A percentile compares a stretch with the other conserved stretches of the same genome.
These are phyloP conservation scores for Trypoxylon attenuatum DNA, from an alignment of 2,888 invertebrate species.

Conservation along the genomic window DNA sequence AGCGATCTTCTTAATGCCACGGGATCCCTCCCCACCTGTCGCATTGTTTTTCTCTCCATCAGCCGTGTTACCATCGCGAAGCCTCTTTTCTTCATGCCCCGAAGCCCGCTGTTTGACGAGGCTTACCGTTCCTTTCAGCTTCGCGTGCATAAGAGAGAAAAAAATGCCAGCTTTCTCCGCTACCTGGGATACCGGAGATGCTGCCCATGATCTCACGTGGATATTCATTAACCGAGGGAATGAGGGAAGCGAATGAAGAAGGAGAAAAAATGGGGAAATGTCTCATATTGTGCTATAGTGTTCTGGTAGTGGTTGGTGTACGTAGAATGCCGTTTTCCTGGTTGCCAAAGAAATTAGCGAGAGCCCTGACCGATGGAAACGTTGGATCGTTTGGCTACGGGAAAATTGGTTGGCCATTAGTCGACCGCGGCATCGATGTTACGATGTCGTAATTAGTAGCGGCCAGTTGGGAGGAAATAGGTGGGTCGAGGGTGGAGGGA, in stretches of 20 bases:
- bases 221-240: too few relatives aligned
- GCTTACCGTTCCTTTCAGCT: too few relatives aligned
- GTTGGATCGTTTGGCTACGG: conserved; percentile 21
- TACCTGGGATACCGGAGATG: too few relatives aligned
- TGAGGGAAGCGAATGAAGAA: too few relatives aligned
- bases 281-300: too few relatives aligned
- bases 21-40: not conserved
- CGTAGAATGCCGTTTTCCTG: too few relatives aligned
- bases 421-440: conserved; percentile 24
- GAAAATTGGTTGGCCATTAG: conserved; percentile 26
- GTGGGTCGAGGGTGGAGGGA: conserved; percentile 6
- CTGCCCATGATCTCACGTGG: too few relatives aligned
- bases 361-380: conserved; percentile 14
- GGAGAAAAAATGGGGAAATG: too few relatives aligned
- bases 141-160: too few relatives aligned
- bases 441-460: conserved; percentile 34
- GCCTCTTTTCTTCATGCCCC: not conserved
- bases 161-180: too few relatives aligned
- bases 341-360: conserved; percentile 1
- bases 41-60: conserved; percentile 7
- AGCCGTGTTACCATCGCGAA: conserved; percentile 1
- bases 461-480: not conserved
- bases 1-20: not conserved
- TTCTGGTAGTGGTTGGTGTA: too few relatives aligned
- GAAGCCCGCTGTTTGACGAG: not conserved